Conservation (phyloP, 1,140 invertebrate species). For the Lordiphosa stackelbergi region DNA sequence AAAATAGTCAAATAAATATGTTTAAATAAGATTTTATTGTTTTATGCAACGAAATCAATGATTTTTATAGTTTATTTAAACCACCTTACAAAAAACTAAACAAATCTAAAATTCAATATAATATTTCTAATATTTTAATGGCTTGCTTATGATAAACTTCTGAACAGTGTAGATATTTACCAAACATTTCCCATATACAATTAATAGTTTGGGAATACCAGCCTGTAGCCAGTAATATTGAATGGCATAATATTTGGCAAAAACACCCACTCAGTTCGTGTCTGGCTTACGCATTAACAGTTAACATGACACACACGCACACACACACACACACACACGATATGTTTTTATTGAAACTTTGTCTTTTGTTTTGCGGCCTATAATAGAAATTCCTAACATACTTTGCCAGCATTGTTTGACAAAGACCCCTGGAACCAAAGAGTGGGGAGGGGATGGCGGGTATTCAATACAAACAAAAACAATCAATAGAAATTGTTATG, state of each 20-base stretch:
- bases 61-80: too few relatives aligned
- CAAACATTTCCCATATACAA: not conserved
- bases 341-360: constrained; percentile 41
- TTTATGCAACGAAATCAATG: too few relatives aligned
- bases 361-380: constrained; percentile 47
- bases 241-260: constrained; percentile 18
- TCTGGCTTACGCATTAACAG: constrained; percentile 29
- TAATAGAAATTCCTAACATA: constrained; percentile 54
- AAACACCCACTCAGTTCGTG: not conserved
- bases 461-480: constrained; percentile 61
- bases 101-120: too few relatives aligned
- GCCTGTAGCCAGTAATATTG: constrained; percentile 2
- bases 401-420: constrained; percentile 43
- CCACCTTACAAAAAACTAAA: too few relatives aligned
- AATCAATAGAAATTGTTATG: constrained; percentile 71
- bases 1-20: too few relatives aligned
- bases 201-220: constrained; percentile 1
- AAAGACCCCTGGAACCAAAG: not conserved
- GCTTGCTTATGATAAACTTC: too few relatives aligned
- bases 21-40: too few relatives aligned
- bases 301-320: constrained; percentile 6
- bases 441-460: not conserved
- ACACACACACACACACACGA: too few relatives aligned
- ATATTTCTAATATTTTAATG: too few relatives aligned
- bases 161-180: too few relatives aligned